A percentile compares a stretch with the other conserved stretches of the same genome.
Evolutionary conservation across 2,113 vertebrate species (phyloP).

Genomic region (Notothenia rossii): DNA sequence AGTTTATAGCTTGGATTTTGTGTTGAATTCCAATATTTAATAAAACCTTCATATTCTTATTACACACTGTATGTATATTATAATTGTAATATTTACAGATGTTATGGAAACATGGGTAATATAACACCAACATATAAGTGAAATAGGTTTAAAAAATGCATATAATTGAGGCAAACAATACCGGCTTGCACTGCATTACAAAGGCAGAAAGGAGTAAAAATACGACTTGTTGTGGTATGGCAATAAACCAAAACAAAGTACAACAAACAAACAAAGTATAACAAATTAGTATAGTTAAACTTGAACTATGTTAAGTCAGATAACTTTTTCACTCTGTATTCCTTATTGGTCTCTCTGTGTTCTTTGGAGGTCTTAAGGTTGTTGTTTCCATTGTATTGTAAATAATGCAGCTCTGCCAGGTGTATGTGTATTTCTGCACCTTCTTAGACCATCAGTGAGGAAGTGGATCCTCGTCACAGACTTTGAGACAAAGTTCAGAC

Average conservation of each 20-base stretch:
- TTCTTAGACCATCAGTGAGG: slow-evolving; percentile 13
- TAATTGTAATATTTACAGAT: no score
- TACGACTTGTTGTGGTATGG: no score
- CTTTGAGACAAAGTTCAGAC: neutral
- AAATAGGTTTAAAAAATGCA: neutral
- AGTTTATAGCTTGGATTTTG: neutral
- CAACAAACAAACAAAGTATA: no score
- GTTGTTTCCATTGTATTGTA: slow-evolving; percentile 36
- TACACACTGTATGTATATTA: no score
- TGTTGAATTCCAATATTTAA: neutral
- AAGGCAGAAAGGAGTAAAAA: neutral
- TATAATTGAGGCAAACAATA: neutral
- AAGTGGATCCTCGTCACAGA: slow-evolving; percentile 5
- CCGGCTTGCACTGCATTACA: neutral
- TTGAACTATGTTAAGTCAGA: neutral
- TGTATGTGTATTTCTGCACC: slow-evolving; percentile 18
- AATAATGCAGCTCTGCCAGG: slow-evolving; percentile 52
- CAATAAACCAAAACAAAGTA: no score
- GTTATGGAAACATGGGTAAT: no score
- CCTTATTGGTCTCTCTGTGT: neutral
- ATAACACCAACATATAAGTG: no score
- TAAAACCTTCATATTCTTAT: neutral
- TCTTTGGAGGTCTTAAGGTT: neutral
- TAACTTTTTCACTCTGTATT: neutral
- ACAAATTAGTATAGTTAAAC: no score